Percentiles rank a stretch among this genome's conserved stretches.
phyloP scores from a whole-genome alignment of 1,140 invertebrate species.

The Heterodera schachtii region DNA sequence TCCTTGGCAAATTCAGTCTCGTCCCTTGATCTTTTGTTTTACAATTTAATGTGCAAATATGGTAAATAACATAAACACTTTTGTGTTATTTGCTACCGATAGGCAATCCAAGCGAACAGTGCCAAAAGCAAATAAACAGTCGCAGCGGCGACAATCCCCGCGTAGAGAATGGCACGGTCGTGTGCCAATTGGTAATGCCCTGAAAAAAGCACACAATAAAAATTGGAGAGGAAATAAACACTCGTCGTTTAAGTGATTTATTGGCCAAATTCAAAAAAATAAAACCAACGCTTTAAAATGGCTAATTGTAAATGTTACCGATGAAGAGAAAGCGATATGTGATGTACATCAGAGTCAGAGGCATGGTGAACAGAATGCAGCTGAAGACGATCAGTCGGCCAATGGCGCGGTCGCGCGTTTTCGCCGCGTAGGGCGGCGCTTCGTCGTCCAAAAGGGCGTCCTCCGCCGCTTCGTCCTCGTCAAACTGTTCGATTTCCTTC shows the following conservation, averaged over 20 bases:
- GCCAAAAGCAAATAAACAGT: conserved; percentile 43
- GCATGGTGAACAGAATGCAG: conserved; percentile 43
- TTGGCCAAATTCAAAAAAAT: too few species aligned
- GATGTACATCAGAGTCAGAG: conserved; percentile 44
- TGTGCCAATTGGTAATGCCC: conserved; percentile 41
- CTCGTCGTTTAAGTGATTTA: too few species aligned
- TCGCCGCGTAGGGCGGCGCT: background rate
- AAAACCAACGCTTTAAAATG: too few species aligned
- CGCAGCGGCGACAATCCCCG: conserved; percentile 39
- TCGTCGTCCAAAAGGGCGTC: background rate
- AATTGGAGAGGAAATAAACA: too few species aligned
- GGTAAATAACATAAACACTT: background rate
- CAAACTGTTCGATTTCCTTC: background rate
- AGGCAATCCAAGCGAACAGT: conserved; percentile 50
- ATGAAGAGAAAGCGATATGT: conserved; percentile 44
- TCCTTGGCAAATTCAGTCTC: background rate
- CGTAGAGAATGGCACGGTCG: conserved; percentile 45
- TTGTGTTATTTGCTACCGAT: conserved; percentile 37
- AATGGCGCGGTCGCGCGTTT: conserved; percentile 32
- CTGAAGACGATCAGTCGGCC: conserved; percentile 42
- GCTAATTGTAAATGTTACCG: conserved; percentile 19
- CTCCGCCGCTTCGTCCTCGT: background rate
- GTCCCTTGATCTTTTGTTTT: conserved; percentile 1
- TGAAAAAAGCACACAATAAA: too few species aligned
- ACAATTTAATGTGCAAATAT: background rate